These are phyloP conservation scores for Calliphora vomitoria DNA, from an alignment of 2,888 invertebrate genomes.

Conservation along the genomic window DNA sequence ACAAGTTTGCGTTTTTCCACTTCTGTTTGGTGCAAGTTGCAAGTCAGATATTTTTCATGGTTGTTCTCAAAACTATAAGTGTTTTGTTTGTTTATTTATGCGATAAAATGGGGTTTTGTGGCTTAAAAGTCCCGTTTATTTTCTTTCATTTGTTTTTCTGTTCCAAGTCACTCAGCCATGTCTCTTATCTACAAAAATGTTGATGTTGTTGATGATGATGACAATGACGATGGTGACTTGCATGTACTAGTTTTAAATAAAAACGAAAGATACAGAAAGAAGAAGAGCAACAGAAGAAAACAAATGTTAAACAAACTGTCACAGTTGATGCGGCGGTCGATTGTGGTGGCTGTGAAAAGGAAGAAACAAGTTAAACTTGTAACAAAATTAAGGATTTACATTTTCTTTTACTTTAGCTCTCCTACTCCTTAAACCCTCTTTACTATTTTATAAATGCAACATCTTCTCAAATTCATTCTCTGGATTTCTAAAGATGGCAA, in stretches of 20 bases:
- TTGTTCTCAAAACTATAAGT: constrained; percentile 27
- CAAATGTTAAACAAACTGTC: constrained; percentile 61
- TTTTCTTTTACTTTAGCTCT: too few relatives aligned
- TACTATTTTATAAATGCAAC: too few relatives aligned
- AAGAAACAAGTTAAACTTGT: constrained; percentile 60
- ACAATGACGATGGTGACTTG: constrained; percentile 44
- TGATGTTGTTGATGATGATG: constrained; percentile 34
- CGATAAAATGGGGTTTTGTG: constrained; percentile 69
- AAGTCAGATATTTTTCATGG: constrained; percentile 41
- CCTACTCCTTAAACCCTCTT: not conserved
- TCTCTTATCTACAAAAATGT: constrained; percentile 22
- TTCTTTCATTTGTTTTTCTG: constrained; percentile 10
- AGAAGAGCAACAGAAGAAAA: not conserved
- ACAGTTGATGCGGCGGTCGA: constrained; percentile 61
- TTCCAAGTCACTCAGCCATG: constrained; percentile 55
- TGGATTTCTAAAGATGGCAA: not conserved
- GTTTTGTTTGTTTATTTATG: constrained; percentile 67
- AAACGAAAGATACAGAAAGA: not conserved
- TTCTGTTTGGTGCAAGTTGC: not conserved
- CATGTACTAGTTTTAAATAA: constrained; percentile 10
- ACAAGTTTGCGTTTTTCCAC: not conserved
- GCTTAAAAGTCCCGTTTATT: constrained; percentile 58
- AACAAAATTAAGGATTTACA: constrained; percentile 66
- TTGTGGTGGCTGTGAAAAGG: constrained; percentile 12
- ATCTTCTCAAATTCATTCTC: not conserved